Percentiles rank a stretch among this genome's conserved stretches.
Evolutionary conservation across 2,888 invertebrate genomes (phyloP).

Genomic region (Coelopa pilipes): DNA sequence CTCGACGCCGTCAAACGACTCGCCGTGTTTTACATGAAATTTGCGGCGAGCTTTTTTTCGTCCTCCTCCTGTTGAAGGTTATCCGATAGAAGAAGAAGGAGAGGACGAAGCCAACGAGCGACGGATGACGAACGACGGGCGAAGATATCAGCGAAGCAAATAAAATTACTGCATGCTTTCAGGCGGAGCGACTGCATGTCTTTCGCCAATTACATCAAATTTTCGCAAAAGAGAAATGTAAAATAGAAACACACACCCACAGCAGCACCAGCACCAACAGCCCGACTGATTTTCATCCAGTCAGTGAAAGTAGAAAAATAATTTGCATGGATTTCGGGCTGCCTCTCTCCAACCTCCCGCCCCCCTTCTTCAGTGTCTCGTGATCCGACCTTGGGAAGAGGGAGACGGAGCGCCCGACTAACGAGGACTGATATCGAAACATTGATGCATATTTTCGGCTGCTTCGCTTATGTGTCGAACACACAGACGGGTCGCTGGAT

Average conservation of each 20-base stretch:
- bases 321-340: no score
- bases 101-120: background rate
- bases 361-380: no score
- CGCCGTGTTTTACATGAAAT: no score
- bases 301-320: no score
- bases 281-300: no score
- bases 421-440: background rate
- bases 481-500: background rate
- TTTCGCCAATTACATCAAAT: conserved; percentile 5
- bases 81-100: background rate
- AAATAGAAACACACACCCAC: no score
- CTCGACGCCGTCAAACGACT: no score
- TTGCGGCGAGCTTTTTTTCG: no score
- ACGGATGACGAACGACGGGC: background rate
- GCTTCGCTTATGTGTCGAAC: background rate
- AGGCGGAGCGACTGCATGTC: conserved; percentile 10
- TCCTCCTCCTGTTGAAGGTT: no score
- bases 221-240: background rate
- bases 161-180: conserved; percentile 17
- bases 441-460: conserved; percentile 8
- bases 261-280: no score
- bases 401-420: background rate
- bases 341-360: no score
- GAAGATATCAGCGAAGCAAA: background rate
- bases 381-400: no score